phyloP scores from a whole-genome alignment of 2,797 vertebrate species.

The Labeo calbasu region DNA sequence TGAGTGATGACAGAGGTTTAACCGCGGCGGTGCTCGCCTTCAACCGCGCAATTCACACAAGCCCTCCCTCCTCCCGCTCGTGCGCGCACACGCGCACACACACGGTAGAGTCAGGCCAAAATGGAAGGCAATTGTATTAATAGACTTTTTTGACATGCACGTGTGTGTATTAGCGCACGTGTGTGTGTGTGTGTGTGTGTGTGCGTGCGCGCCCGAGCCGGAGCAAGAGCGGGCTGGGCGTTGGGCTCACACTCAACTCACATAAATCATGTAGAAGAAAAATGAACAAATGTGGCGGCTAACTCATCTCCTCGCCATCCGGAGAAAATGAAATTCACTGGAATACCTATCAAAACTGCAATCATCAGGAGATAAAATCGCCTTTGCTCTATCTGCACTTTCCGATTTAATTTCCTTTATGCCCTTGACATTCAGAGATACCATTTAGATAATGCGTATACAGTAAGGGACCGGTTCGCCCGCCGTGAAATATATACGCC shows the following conservation, averaged over 20 bases:
- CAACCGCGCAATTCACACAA: constrained; percentile 51
- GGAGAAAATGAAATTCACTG: constrained; percentile 99
- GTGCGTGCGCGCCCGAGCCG: constrained; percentile 33
- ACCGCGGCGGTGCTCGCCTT: constrained; percentile 52
- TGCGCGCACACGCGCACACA: constrained; percentile 31
- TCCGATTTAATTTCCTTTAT: constrained; percentile 99
- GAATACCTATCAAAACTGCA: constrained; percentile 99
- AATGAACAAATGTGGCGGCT: constrained; percentile 99
- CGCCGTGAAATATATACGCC: constrained; percentile 89
- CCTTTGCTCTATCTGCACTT: constrained; percentile 99
- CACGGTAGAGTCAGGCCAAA: constrained; percentile 77
- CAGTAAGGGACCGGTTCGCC: constrained; percentile 93
- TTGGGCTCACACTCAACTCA: constrained; percentile 97
- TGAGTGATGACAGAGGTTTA: constrained; percentile 92
- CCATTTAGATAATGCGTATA: constrained; percentile 99
- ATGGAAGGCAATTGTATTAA: constrained; percentile 88
- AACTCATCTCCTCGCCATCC: constrained; percentile 98
- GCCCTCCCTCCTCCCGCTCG: too few relatives aligned
- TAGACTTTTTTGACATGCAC: constrained; percentile 78
- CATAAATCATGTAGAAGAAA: constrained; percentile 99
- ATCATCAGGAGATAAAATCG: constrained; percentile 99
- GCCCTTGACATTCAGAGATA: constrained; percentile 99
- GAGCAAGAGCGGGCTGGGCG: constrained; percentile 56
- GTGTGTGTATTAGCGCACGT: constrained; percentile 43
- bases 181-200: constrained; percentile 40